Evolutionary conservation across 2,797 vertebrate species (phyloP), one percentile per base, ranked within the genome.

Genomic region (Podarcis siculus): DNA sequence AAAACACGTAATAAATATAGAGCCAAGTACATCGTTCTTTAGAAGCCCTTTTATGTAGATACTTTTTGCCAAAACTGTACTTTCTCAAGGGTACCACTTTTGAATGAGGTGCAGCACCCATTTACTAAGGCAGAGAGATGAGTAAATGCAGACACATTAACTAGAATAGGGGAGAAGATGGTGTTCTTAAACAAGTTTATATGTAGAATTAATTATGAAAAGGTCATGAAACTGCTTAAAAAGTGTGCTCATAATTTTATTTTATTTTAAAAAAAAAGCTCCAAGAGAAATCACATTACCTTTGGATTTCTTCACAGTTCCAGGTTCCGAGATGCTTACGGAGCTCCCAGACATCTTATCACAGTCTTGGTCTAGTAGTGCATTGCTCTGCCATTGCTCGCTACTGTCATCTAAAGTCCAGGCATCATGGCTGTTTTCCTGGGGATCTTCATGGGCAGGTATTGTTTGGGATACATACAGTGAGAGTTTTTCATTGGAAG

Each of bases 231-330:
- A 73, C 13, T 79, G n/a, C 35, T 86, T 71, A 71, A 30, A 32
- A 17, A 83, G 21, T 35, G 2, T 23, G 17, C 17, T 78, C 19
- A 30, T 71, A 45, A 42, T 17, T 32, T 17, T 19, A 19, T 35
- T 17, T 72, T 32, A 5, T 32, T 72, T n/a, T 5, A 19, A 19
- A 17, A 66, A 9, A 23, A 23, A 71, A 42, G 3, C 61, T 82
- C 32, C 19, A 37, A 35, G 27, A 49, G 13, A 1, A 61, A 72
- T 72, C 66, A 75, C 83, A 93, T 87, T 96, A 99, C 98, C 98
- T 99, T 98, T 98, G 32, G 96, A 97, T 95, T 98, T 99, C 96
- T 98, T 99, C 94, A 97, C 17, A 27, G 94, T 97, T 87, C 95
- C 97, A 0, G 96, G 97, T 96, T 99, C 98, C 0, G 98, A 98